Percentiles rank a stretch among this genome's conserved stretches.
Conservation (phyloP, 30 jellyfish, hydroid and myxozoan species). For the Pseudorhiza aurosa region DNA sequence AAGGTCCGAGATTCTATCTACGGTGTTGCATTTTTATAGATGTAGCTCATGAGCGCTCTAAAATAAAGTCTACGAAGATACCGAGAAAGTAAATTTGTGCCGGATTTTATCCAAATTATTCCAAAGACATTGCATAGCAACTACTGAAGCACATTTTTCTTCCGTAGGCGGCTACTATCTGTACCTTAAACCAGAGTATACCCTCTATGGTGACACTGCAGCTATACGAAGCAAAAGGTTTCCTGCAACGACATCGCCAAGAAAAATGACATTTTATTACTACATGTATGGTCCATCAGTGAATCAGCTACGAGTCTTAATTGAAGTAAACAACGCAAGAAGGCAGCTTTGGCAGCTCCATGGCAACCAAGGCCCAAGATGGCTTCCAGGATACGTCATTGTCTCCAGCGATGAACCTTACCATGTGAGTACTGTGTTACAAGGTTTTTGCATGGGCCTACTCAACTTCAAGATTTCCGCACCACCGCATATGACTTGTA, state of each 20-base stretch:
- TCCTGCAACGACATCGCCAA: slow-evolving; percentile 3
- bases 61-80: too few species aligned
- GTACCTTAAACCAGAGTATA: background rate
- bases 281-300: slow-evolving; percentile 21
- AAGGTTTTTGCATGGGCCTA: too few species aligned
- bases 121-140: background rate
- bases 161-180: slow-evolving; percentile 7
- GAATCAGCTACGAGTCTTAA: slow-evolving; percentile 13
- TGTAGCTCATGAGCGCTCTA: too few species aligned
- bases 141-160: background rate
- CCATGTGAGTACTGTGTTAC: background rate
- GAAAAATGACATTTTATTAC: slow-evolving; percentile 12
- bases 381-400: slow-evolving; percentile 2
- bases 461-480: too few species aligned
- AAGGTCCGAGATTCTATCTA: too few species aligned
- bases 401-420: slow-evolving; percentile 15
- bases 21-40: too few species aligned
- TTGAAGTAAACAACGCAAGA: background rate
- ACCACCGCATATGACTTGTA: too few species aligned
- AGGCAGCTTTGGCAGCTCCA: slow-evolving; percentile 22
- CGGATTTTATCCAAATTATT: too few species aligned
- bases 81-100: too few species aligned
- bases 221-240: slow-evolving; percentile 12
- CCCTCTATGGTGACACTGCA: slow-evolving; percentile 7
- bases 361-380: slow-evolving; percentile 31